Evolutionary conservation across 2,113 vertebrate species (phyloP).

Genomic region (Cygnus buccinator): DNA sequence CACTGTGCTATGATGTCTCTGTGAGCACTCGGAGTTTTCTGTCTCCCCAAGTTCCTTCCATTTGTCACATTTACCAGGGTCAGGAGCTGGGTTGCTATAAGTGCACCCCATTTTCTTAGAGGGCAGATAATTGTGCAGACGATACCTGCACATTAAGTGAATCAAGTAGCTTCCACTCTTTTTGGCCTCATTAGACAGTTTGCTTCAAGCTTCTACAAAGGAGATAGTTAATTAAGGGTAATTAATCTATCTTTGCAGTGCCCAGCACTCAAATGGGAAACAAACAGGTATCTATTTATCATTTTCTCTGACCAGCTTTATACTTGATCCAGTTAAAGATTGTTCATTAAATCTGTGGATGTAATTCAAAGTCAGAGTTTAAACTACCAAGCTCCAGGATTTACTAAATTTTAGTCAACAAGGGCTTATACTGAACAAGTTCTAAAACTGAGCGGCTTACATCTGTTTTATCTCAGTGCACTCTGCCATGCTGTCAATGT

Average conservation of each 20-base stretch:
- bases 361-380: neutral
- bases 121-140: neutral
- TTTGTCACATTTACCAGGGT: neutral
- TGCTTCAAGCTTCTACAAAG: conserved; percentile 38
- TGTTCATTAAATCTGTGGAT: neutral
- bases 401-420: neutral
- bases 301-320: conserved; percentile 26
- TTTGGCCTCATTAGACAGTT: conserved; percentile 45
- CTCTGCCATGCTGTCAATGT: neutral
- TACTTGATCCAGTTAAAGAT: neutral
- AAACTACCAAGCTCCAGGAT: neutral
- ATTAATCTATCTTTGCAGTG: conserved; percentile 1
- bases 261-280: neutral
- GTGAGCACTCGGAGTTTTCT: neutral
- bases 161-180: neutral
- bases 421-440: neutral
- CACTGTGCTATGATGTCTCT: neutral
- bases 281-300: conserved; percentile 32
- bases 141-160: conserved; percentile 20
- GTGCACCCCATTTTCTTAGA: neutral
- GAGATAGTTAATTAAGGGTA: conserved; percentile 53
- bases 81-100: neutral
- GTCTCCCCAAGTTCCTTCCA: neutral
- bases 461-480: neutral
- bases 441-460: neutral